Percentiles rank a stretch among this genome's conserved stretches.
phyloP scores from a whole-genome alignment of 2,113 vertebrate species.

The Leptobrachium leishanense region DNA sequence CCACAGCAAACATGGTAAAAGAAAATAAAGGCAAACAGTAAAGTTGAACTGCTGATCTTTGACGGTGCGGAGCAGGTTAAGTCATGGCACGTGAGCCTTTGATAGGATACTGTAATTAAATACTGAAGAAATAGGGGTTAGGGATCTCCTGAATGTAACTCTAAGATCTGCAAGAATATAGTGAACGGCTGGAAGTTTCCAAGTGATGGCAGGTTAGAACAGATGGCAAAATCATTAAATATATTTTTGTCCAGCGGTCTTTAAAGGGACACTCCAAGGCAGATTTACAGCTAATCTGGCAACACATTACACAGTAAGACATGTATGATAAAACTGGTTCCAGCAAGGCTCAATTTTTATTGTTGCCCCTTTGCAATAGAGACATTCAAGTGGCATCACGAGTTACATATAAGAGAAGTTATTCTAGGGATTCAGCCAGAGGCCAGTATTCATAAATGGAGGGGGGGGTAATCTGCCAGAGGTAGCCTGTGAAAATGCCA shows the following conservation, averaged over 20 bases:
- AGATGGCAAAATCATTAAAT: not conserved
- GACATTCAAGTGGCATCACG: too few relatives aligned
- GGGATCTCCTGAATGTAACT: not conserved
- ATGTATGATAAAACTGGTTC: too few relatives aligned
- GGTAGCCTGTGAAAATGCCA: too few relatives aligned
- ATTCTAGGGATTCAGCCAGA: too few relatives aligned
- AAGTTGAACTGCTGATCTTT: not conserved
- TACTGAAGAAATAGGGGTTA: slow-evolving; percentile 12
- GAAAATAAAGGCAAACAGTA: not conserved
- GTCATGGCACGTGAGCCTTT: slow-evolving; percentile 4
- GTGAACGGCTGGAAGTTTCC: not conserved
- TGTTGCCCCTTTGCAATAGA: too few relatives aligned
- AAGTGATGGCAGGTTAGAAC: slow-evolving; percentile 13
- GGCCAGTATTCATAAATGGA: too few relatives aligned
- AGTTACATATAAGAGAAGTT: too few relatives aligned
- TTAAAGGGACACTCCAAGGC: too few relatives aligned
- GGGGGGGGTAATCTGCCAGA: too few relatives aligned
- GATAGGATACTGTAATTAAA: slow-evolving; percentile 17
- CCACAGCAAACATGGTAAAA: slow-evolving; percentile 12
- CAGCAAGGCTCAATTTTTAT: too few relatives aligned
- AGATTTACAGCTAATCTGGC: too few relatives aligned
- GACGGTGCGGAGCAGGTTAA: slow-evolving; percentile 29
- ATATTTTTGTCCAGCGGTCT: not conserved
- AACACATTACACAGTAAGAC: too few relatives aligned
- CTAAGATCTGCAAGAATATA: not conserved